These are phyloP conservation scores for Pseudochirops cupreus DNA, from an alignment of 2,797 vertebrate genomes.

Conservation along the genomic window DNA sequence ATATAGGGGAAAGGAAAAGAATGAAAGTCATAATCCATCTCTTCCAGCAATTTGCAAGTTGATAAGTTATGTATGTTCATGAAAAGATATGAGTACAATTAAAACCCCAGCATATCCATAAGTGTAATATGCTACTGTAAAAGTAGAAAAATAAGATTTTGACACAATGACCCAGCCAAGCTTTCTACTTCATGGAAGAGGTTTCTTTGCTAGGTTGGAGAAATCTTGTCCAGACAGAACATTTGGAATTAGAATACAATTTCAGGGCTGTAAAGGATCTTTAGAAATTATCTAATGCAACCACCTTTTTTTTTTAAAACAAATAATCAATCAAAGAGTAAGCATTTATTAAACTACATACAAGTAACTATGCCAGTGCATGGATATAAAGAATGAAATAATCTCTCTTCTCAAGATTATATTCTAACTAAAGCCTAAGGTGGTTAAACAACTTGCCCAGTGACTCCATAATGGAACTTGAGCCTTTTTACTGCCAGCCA, in stretches of 20 bases:
- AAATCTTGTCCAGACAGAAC: not conserved
- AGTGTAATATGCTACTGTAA: not conserved
- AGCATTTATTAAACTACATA: not conserved
- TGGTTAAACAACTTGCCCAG: not conserved
- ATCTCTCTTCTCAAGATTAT: not conserved
- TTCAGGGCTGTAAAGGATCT: not conserved
- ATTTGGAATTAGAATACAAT: not conserved
- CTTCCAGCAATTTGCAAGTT: not conserved
- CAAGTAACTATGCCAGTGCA: not conserved
- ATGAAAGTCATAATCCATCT: not conserved
- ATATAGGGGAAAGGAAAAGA: constrained; percentile 5
- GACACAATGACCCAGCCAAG: not conserved
- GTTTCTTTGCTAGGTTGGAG: not conserved
- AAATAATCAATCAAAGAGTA: not conserved
- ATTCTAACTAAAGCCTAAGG: constrained; percentile 5
- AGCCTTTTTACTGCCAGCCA: constrained; percentile 44
- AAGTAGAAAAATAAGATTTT: not conserved
- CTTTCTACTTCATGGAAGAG: not conserved
- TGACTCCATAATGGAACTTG: constrained; percentile 15
- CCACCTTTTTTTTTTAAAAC: not conserved
- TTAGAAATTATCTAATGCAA: not conserved
- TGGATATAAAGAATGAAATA: not conserved
- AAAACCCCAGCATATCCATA: not conserved
- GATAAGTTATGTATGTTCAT: not conserved
- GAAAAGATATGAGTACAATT: not conserved